These are phyloP conservation scores for Drosophila trapezifrons DNA, from an alignment of 1,140 invertebrate genomes.

Conservation along the genomic window DNA sequence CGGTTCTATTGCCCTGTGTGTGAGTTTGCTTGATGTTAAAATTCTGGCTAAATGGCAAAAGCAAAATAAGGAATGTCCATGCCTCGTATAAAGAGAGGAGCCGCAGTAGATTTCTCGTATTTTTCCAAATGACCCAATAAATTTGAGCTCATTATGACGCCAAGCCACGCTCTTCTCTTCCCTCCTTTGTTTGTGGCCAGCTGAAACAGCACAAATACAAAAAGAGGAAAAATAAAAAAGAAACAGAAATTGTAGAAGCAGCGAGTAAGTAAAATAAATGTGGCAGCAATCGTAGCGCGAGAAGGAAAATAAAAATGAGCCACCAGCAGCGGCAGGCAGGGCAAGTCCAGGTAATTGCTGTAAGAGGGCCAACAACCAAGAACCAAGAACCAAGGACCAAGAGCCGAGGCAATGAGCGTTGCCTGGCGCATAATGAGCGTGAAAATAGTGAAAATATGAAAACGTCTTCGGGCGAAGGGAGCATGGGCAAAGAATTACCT, in stretches of 20 bases:
- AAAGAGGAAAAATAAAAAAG: slow-evolving; percentile 14
- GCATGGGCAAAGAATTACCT: slow-evolving; percentile 27
- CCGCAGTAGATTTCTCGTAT: slow-evolving; percentile 71
- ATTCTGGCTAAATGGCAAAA: slow-evolving; percentile 36
- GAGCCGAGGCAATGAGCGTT: slow-evolving; percentile 37
- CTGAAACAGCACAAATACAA: slow-evolving; percentile 53
- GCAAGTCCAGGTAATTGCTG: slow-evolving; percentile 69
- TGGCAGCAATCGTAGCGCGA: slow-evolving; percentile 50
- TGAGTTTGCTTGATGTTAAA: slow-evolving; percentile 39
- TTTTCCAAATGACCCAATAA: slow-evolving; percentile 81
- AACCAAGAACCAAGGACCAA: slow-evolving; percentile 25
- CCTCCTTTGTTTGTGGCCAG: slow-evolving; percentile 61
- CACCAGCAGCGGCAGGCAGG: slow-evolving; percentile 30
- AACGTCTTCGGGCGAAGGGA: slow-evolving; percentile 40
- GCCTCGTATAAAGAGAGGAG: slow-evolving; percentile 26
- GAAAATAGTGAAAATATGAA: slow-evolving; percentile 79
- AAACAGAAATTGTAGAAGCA: slow-evolving; percentile 34
- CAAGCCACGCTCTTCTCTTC: slow-evolving; percentile 64
- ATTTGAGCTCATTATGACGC: slow-evolving; percentile 81
- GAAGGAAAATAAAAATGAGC: slow-evolving; percentile 58
- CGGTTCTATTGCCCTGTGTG: slow-evolving; percentile 19
- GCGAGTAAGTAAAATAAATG: slow-evolving; percentile 70
- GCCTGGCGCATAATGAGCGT: slow-evolving; percentile 76
- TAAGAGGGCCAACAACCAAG: slow-evolving; percentile 47
- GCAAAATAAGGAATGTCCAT: slow-evolving; percentile 47